phyloP scores from a whole-genome alignment of 2,888 invertebrate species.

The Trissonchulus latispiculum region DNA sequence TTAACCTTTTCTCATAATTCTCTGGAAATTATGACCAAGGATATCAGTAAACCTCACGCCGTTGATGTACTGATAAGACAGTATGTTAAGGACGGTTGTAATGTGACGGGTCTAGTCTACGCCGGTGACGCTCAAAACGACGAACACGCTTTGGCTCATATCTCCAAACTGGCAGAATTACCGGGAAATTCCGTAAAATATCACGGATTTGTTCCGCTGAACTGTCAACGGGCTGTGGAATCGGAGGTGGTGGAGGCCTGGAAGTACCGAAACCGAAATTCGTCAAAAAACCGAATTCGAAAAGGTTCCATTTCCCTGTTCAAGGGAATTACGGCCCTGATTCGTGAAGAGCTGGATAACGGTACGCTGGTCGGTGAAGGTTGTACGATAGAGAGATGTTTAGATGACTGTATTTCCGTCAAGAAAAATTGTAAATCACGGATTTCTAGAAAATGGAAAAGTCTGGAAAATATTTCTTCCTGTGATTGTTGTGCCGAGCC shows the following conservation, averaged over 20 bases:
- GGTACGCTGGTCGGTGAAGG: neutral
- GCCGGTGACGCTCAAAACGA: slow-evolving; percentile 12
- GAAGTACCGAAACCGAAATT: neutral
- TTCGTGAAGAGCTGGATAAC: neutral
- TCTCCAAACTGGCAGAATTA: neutral
- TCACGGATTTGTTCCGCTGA: neutral
- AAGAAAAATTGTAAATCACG: too few species aligned
- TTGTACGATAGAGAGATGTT: too few species aligned
- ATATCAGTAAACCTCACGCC: slow-evolving; percentile 22
- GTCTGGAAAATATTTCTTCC: too few species aligned
- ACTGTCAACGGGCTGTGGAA: neutral
- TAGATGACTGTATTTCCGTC: too few species aligned
- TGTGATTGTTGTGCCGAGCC: too few species aligned
- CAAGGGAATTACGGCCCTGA: neutral
- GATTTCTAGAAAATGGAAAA: too few species aligned
- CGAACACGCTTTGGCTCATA: neutral
- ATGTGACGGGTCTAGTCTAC: slow-evolving; percentile 20
- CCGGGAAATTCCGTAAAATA: neutral
- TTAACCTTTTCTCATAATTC: slow-evolving; percentile 22
- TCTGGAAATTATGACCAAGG: slow-evolving; percentile 21
- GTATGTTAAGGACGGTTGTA: neutral
- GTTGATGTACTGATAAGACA: slow-evolving; percentile 10
- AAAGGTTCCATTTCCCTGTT: neutral
- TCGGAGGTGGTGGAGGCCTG: neutral
- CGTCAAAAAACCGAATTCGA: neutral